A percentile compares a stretch with the other conserved stretches of the same genome.
Conservation (phyloP, 2,797 vertebrate genomes). For the Rhinophrynus dorsalis region DNA sequence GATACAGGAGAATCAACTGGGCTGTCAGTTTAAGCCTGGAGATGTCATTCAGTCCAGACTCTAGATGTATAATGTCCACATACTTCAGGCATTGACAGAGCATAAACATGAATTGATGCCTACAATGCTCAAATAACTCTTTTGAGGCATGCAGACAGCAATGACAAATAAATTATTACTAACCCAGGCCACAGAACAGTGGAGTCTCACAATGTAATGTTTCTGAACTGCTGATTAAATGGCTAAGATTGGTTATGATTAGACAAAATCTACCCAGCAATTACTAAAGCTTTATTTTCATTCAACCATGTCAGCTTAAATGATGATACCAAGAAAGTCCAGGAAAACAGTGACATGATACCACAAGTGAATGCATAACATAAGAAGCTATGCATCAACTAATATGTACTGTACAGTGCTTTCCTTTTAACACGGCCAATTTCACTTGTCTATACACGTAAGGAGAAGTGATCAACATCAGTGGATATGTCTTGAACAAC, state of each 20-base stretch:
- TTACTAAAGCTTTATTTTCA: not conserved
- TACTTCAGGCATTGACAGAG: not conserved
- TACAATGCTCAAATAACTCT: not conserved
- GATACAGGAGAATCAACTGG: not conserved
- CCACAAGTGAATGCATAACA: not conserved
- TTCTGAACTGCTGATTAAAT: not conserved
- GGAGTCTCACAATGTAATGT: not conserved
- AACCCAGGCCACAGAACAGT: not conserved
- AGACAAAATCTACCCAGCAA: not conserved
- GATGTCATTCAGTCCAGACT: not conserved
- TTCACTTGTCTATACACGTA: too few relatives aligned
- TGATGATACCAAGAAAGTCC: not conserved
- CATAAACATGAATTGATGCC: not conserved
- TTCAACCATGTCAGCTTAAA: not conserved
- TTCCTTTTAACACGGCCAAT: not conserved
- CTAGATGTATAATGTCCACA: not conserved
- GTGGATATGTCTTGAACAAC: too few relatives aligned
- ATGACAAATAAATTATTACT: not conserved
- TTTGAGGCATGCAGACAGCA: not conserved
- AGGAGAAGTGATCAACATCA: too few relatives aligned
- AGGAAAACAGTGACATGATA: not conserved
- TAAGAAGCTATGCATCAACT: not conserved
- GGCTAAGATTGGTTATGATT: too few relatives aligned
- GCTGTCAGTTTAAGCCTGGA: not conserved
- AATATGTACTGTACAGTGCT: not conserved